These are phyloP conservation scores for Cyprinodon brontotheroides DNA, from an alignment of 2,113 vertebrate species.

Conservation along the genomic window DNA sequence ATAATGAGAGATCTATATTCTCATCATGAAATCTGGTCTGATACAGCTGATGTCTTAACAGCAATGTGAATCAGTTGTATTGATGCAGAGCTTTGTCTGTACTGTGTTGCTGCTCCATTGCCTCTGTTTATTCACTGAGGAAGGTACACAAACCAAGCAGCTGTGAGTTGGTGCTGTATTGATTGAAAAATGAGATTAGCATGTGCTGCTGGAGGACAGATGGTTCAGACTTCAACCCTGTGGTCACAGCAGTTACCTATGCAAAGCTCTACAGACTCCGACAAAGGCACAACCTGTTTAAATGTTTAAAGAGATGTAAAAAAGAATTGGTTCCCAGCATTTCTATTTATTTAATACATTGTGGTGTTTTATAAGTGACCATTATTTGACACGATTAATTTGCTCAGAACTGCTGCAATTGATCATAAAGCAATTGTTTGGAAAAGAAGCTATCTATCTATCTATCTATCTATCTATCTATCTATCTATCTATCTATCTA, in stretches of 20 bases:
- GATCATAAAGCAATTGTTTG: too few relatives aligned
- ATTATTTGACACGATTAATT: too few relatives aligned
- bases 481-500: too few relatives aligned
- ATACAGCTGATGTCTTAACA: conserved; percentile 13
- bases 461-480: too few relatives aligned
- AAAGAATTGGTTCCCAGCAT: too few relatives aligned
- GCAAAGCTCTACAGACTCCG: conserved; percentile 12
- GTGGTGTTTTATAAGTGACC: too few relatives aligned
- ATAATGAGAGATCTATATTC: background rate
- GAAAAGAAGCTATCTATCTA: too few relatives aligned
- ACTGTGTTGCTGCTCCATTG: conserved; percentile 43
- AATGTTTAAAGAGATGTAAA: background rate
- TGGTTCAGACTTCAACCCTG: conserved; percentile 42
- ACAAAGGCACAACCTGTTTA: conserved; percentile 23
- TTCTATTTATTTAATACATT: too few relatives aligned
- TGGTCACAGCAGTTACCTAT: conserved; percentile 44
- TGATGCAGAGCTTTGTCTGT: conserved; percentile 45
- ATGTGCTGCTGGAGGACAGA: conserved; percentile 43
- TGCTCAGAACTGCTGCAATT: too few relatives aligned
- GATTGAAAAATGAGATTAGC: conserved; percentile 42
- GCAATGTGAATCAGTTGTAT: conserved; percentile 28
- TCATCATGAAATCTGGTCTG: conserved; percentile 14
- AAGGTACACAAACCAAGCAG: conserved; percentile 54
- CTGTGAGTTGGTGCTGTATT: conserved; percentile 49
- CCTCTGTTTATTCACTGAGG: conserved; percentile 57